These are phyloP conservation scores for Periparus ater DNA, from an alignment of 2,797 vertebrate species.

Conservation along the genomic window DNA sequence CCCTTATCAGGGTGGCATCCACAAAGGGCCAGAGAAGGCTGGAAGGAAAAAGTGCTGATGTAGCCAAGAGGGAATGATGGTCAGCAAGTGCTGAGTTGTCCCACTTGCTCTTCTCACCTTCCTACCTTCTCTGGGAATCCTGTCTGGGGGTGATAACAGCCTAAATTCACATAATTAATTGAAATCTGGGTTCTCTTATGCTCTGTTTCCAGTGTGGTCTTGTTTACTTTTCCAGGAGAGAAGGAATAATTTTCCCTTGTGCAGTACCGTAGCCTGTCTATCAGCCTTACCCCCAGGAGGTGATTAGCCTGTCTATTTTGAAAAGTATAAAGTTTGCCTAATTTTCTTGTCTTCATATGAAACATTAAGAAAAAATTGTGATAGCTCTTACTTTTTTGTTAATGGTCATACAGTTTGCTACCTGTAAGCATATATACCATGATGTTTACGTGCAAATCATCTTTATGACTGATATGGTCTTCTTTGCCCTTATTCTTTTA, in stretches of 20 bases:
- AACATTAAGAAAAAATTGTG: background rate
- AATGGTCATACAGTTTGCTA: background rate
- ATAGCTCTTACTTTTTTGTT: background rate
- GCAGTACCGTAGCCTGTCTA: background rate
- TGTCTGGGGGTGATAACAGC: background rate
- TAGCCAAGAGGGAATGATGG: background rate
- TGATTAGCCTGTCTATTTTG: background rate
- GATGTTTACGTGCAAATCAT: background rate
- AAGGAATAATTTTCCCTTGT: background rate
- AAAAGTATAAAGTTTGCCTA: background rate
- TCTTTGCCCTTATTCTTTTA: conserved; percentile 17
- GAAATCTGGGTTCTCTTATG: background rate
- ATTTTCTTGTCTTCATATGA: background rate
- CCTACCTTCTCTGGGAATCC: background rate
- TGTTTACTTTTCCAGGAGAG: background rate
- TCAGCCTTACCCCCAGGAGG: background rate
- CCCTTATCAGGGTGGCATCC: background rate
- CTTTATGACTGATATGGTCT: background rate
- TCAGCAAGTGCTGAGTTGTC: background rate
- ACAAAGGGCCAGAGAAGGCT: background rate
- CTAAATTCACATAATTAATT: background rate
- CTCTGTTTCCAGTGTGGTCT: background rate
- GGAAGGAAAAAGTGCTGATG: background rate
- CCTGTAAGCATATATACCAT: background rate
- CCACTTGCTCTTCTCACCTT: background rate